Evolutionary conservation across 2,797 vertebrate species (phyloP).

Genomic region (Gallirallus australis): DNA sequence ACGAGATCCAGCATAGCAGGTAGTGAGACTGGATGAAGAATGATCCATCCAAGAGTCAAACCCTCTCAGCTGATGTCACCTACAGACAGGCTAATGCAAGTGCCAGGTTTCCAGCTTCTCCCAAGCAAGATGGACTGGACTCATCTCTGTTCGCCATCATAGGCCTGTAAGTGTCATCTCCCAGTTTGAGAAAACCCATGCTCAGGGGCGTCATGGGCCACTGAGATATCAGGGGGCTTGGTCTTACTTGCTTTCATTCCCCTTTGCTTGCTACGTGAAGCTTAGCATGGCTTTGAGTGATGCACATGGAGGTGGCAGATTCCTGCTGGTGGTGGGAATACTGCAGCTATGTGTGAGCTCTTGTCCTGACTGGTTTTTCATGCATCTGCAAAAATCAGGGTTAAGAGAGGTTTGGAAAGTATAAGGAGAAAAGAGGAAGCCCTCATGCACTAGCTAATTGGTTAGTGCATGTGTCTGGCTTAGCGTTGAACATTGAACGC

Average conservation of each 20-base stretch:
- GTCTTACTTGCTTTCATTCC: not conserved
- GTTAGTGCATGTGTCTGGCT: not conserved
- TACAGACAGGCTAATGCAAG: not conserved
- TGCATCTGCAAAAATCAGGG: not conserved
- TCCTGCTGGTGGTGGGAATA: not conserved
- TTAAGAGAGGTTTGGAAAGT: not conserved
- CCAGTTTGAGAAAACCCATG: not conserved
- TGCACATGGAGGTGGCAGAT: not conserved
- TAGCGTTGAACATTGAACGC: not conserved
- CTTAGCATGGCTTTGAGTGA: not conserved
- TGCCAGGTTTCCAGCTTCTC: not conserved
- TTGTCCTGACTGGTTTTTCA: not conserved
- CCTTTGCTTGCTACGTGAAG: not conserved
- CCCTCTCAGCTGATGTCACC: not conserved
- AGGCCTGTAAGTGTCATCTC: not conserved
- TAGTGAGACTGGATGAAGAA: not conserved
- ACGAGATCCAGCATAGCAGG: not conserved
- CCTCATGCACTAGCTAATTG: accelerated
- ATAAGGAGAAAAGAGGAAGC: not conserved
- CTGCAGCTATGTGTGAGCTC: not conserved
- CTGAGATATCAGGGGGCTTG: not conserved
- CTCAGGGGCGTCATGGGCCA: not conserved
- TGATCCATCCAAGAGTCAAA: not conserved
- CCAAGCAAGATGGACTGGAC: not conserved
- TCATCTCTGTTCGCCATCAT: not conserved